These are phyloP conservation scores for Operophtera brumata DNA, from an alignment of 2,888 invertebrate species.

Conservation along the genomic window DNA sequence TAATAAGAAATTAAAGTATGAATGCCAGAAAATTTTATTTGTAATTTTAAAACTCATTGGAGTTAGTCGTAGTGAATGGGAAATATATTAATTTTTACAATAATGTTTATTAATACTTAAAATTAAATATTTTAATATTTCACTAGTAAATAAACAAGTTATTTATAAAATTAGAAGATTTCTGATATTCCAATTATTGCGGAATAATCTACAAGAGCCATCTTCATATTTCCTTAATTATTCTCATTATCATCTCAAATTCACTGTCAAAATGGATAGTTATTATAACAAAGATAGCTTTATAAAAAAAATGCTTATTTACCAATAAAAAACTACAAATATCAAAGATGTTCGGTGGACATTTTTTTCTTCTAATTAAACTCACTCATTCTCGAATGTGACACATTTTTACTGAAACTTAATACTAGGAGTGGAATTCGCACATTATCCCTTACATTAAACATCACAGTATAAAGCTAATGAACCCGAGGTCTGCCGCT, in stretches of 20 bases:
- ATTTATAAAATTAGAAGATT: constrained; percentile 14
- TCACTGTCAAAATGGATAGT: neutral
- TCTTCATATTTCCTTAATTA: no score
- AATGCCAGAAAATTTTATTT: constrained; percentile 33
- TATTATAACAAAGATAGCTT: constrained; percentile 12
- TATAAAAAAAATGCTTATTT: constrained; percentile 34
- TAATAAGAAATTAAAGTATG: constrained; percentile 23
- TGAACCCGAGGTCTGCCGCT: constrained; percentile 32
- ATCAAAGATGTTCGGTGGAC: constrained; percentile 50
- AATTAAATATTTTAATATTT: constrained; percentile 28
- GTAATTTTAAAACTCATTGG: constrained; percentile 26
- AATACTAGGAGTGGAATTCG: constrained; percentile 28
- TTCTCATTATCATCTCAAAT: neutral
- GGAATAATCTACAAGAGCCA: neutral
- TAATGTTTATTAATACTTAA: constrained; percentile 23
- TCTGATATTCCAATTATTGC: neutral
- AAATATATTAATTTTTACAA: constrained; percentile 31
- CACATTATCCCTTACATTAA: constrained; percentile 42
- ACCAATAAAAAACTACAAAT: constrained; percentile 26
- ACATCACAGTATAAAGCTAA: constrained; percentile 52
- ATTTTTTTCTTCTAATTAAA: constrained; percentile 30
- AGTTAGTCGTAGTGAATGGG: constrained; percentile 20
- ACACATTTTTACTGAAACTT: constrained; percentile 17
- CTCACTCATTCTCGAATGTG: constrained; percentile 7
- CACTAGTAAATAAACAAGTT: constrained; percentile 33